A percentile compares a stretch with the other conserved stretches of the same genome.
These are phyloP conservation scores for Anguilla anguilla DNA, from an alignment of 2,797 vertebrate species.

Conservation along the genomic window DNA sequence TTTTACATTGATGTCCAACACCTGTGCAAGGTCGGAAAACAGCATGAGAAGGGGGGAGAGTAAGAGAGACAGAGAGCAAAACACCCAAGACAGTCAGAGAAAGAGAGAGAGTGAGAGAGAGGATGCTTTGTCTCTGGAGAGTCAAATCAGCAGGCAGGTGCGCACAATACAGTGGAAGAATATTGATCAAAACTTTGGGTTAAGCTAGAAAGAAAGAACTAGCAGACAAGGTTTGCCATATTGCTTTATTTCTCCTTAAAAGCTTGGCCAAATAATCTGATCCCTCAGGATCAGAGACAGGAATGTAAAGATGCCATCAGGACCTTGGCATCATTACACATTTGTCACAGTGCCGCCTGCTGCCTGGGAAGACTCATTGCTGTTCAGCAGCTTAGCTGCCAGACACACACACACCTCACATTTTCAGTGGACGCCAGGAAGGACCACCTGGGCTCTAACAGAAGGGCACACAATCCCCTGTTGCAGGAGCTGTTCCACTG, in stretches of 20 bases:
- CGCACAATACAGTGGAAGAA: neutral
- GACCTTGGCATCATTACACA: neutral
- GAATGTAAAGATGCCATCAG: neutral
- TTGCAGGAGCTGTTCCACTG: neutral
- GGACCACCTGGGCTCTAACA: slow-evolving; percentile 4
- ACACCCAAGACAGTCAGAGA: neutral
- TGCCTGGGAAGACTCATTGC: slow-evolving; percentile 1
- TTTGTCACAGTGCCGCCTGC: slow-evolving; percentile 31
- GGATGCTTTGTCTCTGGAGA: neutral
- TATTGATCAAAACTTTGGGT: neutral
- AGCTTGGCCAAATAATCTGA: neutral
- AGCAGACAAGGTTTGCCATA: neutral
- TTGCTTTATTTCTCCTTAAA: neutral
- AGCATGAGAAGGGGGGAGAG: neutral
- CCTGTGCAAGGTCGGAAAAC: neutral
- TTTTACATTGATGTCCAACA: neutral
- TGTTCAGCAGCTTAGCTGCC: neutral
- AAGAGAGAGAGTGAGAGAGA: neutral
- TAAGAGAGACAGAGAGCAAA: neutral
- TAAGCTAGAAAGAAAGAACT: neutral
- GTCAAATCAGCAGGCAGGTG: neutral
- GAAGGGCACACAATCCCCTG: neutral
- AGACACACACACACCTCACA: neutral
- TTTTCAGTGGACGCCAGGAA: slow-evolving; percentile 8
- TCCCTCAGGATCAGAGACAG: neutral